Conservation (phyloP, 2,797 vertebrate species). For the Peromyscus melanophrys region DNA sequence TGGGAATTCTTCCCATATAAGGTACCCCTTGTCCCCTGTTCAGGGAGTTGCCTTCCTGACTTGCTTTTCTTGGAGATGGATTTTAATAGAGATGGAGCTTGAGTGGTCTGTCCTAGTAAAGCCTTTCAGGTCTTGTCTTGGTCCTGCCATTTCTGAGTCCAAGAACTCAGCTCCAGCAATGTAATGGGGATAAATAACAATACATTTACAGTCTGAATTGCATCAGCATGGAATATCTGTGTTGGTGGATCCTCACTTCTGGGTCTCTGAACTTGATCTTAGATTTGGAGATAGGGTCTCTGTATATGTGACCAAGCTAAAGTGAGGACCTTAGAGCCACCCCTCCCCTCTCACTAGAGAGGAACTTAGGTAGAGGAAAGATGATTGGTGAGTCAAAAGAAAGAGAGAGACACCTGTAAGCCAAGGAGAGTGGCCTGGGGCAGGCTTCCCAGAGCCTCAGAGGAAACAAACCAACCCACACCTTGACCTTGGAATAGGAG, state of each 20-base stretch:
- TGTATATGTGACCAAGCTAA: neutral
- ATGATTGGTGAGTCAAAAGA: fast-evolving
- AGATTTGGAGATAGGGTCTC: neutral
- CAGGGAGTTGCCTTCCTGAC: neutral
- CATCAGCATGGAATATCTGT: neutral
- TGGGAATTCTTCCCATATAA: neutral
- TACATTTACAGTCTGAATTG: neutral
- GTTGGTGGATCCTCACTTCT: neutral
- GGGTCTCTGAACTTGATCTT: neutral
- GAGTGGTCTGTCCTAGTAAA: neutral
- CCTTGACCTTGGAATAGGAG: neutral
- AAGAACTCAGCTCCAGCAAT: neutral
- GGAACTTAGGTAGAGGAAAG: neutral
- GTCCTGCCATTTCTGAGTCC: neutral
- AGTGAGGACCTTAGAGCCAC: no score
- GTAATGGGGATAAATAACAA: neutral
- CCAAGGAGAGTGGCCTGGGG: neutral
- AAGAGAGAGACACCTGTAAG: no score
- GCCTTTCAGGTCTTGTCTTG: neutral
- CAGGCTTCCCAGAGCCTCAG: fast-evolving
- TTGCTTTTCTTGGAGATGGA: neutral
- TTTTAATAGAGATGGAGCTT: neutral
- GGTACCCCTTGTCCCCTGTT: neutral
- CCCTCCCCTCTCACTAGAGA: neutral
- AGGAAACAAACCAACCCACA: neutral